phyloP scores from a whole-genome alignment of 2,113 vertebrate genomes.

The Prinia subflava region DNA sequence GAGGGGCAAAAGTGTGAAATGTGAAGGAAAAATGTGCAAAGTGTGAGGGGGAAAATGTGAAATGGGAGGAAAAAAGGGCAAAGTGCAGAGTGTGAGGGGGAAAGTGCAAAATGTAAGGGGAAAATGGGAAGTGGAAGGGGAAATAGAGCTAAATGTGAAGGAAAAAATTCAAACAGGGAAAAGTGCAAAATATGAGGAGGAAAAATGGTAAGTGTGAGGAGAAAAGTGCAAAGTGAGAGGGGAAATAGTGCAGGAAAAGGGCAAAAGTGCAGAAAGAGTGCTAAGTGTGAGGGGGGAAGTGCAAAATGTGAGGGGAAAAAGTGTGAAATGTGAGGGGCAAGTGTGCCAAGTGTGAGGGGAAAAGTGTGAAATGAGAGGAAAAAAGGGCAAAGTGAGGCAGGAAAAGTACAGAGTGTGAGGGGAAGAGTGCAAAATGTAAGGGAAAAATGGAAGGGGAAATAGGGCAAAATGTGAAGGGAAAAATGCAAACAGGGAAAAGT shows the following conservation, averaged over 20 bases:
- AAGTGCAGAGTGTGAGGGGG: neutral
- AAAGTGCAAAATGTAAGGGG: neutral
- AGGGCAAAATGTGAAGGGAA: neutral
- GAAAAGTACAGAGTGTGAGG: neutral
- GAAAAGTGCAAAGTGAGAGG: too few relatives aligned
- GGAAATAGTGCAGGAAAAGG: neutral
- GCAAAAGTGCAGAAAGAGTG: neutral
- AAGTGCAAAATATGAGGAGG: neutral
- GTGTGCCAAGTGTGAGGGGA: too few relatives aligned
- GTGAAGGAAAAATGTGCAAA: neutral
- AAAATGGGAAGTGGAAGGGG: neutral
- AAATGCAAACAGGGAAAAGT: neutral
- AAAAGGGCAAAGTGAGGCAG: neutral
- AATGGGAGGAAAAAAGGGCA: neutral
- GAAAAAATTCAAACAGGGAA: neutral
- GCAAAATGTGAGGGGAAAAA: neutral
- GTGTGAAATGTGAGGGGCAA: too few relatives aligned
- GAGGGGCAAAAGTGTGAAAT: neutral
- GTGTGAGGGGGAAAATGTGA: neutral
- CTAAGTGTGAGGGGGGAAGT: too few relatives aligned
- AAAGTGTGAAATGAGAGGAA: neutral
- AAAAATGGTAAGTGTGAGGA: neutral
- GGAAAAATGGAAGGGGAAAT: neutral
- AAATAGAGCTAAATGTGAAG: neutral
- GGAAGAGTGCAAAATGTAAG: neutral